These are phyloP conservation scores for Leptonema lineaticorne DNA, from an alignment of 1,140 invertebrate species.

Conservation along the genomic window DNA sequence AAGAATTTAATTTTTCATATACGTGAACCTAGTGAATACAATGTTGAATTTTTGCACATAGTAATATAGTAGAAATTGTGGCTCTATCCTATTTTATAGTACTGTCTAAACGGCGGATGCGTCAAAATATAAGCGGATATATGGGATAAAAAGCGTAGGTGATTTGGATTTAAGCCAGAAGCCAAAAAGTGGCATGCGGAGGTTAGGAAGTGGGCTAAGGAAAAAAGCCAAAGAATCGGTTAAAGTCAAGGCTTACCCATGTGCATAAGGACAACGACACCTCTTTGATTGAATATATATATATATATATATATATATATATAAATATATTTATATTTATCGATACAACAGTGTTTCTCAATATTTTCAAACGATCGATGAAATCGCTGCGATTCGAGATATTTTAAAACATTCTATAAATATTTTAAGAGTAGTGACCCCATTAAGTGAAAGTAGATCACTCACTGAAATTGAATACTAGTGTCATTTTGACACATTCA, in stretches of 20 bases:
- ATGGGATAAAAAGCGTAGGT: conserved; percentile 12
- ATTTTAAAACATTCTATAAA: too few species aligned
- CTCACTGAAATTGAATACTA: too few species aligned
- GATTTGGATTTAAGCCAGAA: conserved; percentile 4
- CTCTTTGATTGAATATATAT: not conserved
- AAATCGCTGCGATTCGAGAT: too few species aligned
- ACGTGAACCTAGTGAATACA: too few species aligned
- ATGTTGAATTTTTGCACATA: too few species aligned
- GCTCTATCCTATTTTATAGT: not conserved
- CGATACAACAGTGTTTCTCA: not conserved
- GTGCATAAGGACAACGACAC: not conserved
- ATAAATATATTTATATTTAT: not conserved
- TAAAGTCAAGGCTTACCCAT: conserved; percentile 27
- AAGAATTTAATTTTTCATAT: too few species aligned
- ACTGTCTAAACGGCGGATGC: not conserved
- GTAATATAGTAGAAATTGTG: not conserved
- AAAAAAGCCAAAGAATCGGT: not conserved
- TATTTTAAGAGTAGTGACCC: too few species aligned
- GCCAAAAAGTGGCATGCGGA: not conserved
- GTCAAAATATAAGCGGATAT: conserved; percentile 10
- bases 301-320: not conserved
- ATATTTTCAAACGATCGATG: too few species aligned
- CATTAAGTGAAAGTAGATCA: too few species aligned
- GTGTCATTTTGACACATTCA: too few species aligned
- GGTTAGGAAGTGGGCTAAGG: conserved; percentile 18